A percentile compares a stretch with the other conserved stretches of the same genome.
These are phyloP conservation scores for Elegia similella DNA, from an alignment of 2,888 invertebrate genomes.

Conservation along the genomic window DNA sequence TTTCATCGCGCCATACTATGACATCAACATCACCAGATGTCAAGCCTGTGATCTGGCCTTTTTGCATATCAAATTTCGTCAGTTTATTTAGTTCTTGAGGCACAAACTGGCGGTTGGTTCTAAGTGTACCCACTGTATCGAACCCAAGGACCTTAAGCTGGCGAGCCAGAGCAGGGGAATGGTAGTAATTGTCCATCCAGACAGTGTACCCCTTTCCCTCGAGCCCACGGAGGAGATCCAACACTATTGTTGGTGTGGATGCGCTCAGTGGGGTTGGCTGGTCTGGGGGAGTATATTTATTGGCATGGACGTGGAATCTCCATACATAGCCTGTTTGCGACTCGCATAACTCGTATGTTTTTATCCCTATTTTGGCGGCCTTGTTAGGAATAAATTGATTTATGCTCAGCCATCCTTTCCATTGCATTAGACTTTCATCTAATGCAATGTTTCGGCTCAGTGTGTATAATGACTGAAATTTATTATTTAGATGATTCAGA, in stretches of 20 bases:
- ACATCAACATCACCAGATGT: constrained; percentile 16
- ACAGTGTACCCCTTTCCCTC: too few relatives aligned
- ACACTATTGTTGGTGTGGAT: constrained; percentile 22
- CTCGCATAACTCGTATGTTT: constrained; percentile 34
- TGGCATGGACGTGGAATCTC: constrained; percentile 28
- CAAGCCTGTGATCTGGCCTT: constrained; percentile 10
- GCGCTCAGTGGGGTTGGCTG: constrained; percentile 18
- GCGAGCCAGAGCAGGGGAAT: too few relatives aligned
- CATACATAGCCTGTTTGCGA: constrained; percentile 32
- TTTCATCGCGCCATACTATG: constrained; percentile 16
- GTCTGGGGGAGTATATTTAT: constrained; percentile 8
- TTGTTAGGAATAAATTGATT: constrained; percentile 32
- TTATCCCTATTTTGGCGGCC: constrained; percentile 28
- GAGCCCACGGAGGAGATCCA: constrained; percentile 22
- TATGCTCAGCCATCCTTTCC: too few relatives aligned
- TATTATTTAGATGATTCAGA: constrained; percentile 18
- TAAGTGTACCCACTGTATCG: too few relatives aligned
- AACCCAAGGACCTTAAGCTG: too few relatives aligned
- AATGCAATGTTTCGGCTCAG: constrained; percentile 23
- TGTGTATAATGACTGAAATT: constrained; percentile 23
- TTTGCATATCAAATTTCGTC: constrained; percentile 4
- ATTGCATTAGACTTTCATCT: too few relatives aligned
- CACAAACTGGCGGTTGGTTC: too few relatives aligned
- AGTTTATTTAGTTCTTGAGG: too few relatives aligned
- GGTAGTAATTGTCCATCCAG: too few relatives aligned